Conservation (phyloP, 2,797 vertebrate genomes). For the Poecilia gillii region DNA sequence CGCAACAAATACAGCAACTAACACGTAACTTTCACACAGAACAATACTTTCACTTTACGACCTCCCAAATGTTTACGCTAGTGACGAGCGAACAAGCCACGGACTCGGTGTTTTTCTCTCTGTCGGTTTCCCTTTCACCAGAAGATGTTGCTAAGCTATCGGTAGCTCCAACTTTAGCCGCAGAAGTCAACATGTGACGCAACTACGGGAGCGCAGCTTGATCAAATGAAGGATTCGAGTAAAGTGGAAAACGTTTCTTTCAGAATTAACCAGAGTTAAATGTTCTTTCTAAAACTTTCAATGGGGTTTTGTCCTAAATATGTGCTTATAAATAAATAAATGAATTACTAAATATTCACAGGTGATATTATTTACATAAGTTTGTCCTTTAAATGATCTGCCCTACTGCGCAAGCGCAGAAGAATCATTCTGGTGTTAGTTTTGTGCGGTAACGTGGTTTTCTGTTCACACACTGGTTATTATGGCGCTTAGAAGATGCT, state of each 20-base stretch:
- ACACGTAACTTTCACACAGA: slow-evolving; percentile 11
- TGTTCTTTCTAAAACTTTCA: no score
- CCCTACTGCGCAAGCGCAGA: slow-evolving; percentile 24
- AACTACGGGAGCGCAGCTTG: slow-evolving; percentile 69
- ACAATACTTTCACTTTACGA: not conserved
- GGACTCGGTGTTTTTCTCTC: not conserved
- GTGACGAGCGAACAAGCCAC: not conserved
- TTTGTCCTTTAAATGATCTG: slow-evolving; percentile 45
- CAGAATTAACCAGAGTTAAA: not conserved
- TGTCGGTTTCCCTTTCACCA: slow-evolving; percentile 15
- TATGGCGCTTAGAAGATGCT: slow-evolving; percentile 75
- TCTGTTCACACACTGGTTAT: not conserved
- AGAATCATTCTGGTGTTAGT: not conserved
- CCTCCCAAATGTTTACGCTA: not conserved
- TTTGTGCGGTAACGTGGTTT: not conserved
- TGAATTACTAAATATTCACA: not conserved
- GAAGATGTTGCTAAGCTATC: slow-evolving; percentile 36
- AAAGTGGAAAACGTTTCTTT: not conserved
- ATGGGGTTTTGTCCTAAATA: not conserved
- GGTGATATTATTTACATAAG: not conserved
- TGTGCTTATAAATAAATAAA: not conserved
- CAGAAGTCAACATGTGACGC: slow-evolving; percentile 71
- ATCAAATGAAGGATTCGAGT: slow-evolving; percentile 32
- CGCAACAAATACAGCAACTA: slow-evolving; percentile 25
- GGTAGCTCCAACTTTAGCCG: slow-evolving; percentile 52